phyloP scores from a whole-genome alignment of 2,797 vertebrate genomes.

The Catharus ustulatus region DNA sequence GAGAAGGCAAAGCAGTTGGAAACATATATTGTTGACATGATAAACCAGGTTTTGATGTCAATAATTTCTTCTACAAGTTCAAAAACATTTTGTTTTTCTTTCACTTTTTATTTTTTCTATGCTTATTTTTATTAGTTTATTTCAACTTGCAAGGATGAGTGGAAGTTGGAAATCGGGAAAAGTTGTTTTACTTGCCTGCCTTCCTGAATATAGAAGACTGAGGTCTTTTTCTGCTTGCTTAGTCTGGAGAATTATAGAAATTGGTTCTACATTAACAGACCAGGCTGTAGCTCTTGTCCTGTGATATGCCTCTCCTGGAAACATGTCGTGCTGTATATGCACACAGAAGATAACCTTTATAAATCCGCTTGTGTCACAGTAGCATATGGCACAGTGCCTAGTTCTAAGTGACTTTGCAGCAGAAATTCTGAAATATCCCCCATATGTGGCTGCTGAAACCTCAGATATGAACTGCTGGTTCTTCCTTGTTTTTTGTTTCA shows the following conservation, averaged over 20 bases:
- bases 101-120: background rate
- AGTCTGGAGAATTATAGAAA: background rate
- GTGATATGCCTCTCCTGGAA: background rate
- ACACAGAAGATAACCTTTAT: background rate
- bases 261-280: background rate
- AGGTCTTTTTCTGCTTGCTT: background rate
- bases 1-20: background rate
- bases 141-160: background rate
- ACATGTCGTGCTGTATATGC: background rate
- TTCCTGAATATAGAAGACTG: background rate
- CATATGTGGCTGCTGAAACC: background rate
- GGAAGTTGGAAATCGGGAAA: background rate
- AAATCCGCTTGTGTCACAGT: background rate
- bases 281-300: background rate
- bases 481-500: background rate
- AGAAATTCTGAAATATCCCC: slow-evolving; percentile 18
- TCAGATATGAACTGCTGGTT: background rate
- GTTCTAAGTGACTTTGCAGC: background rate
- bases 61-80: background rate
- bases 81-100: background rate
- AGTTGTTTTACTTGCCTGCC: background rate
- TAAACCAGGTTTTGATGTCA: background rate
- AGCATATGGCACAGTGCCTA: background rate
- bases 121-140: background rate
- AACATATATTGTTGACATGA: background rate